Percentiles rank a stretch among this genome's conserved stretches.
Conservation (phyloP, 2,888 invertebrate genomes). For the Synergus japonicus region DNA sequence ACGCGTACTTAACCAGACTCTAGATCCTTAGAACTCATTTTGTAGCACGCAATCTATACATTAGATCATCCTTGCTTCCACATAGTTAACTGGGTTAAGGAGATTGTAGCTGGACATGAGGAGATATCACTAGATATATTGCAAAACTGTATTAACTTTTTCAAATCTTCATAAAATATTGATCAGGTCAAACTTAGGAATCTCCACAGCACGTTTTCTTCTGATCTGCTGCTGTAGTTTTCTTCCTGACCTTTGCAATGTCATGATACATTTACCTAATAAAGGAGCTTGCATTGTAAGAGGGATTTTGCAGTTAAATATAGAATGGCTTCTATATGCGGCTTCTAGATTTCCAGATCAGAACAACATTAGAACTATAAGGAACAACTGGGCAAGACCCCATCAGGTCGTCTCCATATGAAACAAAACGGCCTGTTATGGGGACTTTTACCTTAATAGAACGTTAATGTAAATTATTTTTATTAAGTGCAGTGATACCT, state of each 20-base stretch:
- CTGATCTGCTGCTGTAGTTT: too few species aligned
- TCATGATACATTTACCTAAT: too few species aligned
- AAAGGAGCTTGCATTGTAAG: too few species aligned
- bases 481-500: slow-evolving; percentile 1
- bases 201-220: not conserved
- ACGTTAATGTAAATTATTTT: slow-evolving; percentile 11
- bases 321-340: too few species aligned
- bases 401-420: too few species aligned
- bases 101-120: slow-evolving; percentile 10
- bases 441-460: not conserved
- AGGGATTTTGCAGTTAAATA: too few species aligned
- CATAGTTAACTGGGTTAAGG: slow-evolving; percentile 30
- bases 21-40: slow-evolving; percentile 24
- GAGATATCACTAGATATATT: slow-evolving; percentile 8
- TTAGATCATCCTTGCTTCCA: slow-evolving; percentile 33
- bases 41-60: slow-evolving; percentile 28
- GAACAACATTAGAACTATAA: too few species aligned
- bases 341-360: too few species aligned
- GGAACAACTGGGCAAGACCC: too few species aligned
- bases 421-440: too few species aligned
- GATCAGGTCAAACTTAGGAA: not conserved
- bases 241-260: too few species aligned
- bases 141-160: slow-evolving; percentile 1
- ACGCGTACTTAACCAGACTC: slow-evolving; percentile 2
- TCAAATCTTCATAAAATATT: not conserved